Percentiles rank a stretch among this genome's conserved stretches.
phyloP scores from a whole-genome alignment of 1,140 invertebrate genomes.

The Forficula auricularia region DNA sequence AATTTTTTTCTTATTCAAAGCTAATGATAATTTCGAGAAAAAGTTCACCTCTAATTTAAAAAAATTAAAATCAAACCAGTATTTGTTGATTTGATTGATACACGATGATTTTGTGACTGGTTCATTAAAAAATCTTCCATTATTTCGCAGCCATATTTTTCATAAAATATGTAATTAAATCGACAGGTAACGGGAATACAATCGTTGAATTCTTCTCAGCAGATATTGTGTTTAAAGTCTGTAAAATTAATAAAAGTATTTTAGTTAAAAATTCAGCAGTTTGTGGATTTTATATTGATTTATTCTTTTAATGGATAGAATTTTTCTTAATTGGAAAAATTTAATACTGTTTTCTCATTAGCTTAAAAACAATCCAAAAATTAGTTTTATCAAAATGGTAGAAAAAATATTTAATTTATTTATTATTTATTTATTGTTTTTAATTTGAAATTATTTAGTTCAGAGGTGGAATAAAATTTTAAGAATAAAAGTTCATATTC shows the following conservation, averaged over 20 bases:
- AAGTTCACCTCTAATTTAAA: too few species aligned
- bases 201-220: slow-evolving; percentile 97
- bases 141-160: slow-evolving; percentile 20
- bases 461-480: too few species aligned
- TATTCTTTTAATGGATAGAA: not conserved
- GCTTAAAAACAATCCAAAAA: too few species aligned
- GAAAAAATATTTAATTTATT: not conserved
- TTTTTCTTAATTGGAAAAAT: not conserved
- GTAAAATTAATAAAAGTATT: slow-evolving; percentile 19
- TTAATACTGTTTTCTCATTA: not conserved
- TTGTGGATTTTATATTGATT: not conserved
- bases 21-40: too few species aligned
- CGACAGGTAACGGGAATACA: slow-evolving; percentile 88
- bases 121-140: too few species aligned
- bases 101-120: too few species aligned
- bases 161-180: slow-evolving; percentile 65
- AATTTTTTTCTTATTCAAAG: too few species aligned
- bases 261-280: not conserved
- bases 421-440: not conserved
- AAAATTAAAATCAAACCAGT: too few species aligned
- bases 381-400: too few species aligned
- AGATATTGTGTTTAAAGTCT: slow-evolving; percentile 86
- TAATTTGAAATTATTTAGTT: too few species aligned
- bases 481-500: too few species aligned
- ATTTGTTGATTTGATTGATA: too few species aligned